These are phyloP conservation scores for Diadophis punctatus DNA, from an alignment of 2,113 vertebrate genomes.

Conservation along the genomic window DNA sequence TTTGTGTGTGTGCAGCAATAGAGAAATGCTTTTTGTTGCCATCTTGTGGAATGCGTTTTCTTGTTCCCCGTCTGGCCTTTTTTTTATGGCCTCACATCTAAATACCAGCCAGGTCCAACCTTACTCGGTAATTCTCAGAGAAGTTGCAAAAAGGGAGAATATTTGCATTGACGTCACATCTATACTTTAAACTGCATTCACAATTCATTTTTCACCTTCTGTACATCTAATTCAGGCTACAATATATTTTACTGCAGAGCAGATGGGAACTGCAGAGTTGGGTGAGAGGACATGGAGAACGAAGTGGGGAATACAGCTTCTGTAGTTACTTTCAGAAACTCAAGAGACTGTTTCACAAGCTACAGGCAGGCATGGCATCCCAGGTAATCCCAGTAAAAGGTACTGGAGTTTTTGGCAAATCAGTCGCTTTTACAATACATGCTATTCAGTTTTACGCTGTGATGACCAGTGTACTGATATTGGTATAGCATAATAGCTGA, in stretches of 20 bases:
- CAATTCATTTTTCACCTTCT: not conserved
- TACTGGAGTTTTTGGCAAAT: not conserved
- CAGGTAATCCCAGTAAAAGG: not conserved
- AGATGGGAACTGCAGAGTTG: not conserved
- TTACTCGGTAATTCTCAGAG: not conserved
- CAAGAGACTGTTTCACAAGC: not conserved
- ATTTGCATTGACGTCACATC: not conserved
- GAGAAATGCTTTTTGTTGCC: not conserved
- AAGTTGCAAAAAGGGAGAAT: not conserved
- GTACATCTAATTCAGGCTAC: not conserved
- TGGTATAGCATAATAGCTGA: not conserved
- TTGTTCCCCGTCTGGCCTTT: not conserved
- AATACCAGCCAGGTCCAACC: not conserved
- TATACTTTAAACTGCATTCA: not conserved
- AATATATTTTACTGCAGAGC: not conserved
- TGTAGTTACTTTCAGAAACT: not conserved
- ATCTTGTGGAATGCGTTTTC: not conserved
- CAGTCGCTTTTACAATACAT: not conserved
- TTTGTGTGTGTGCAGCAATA: not conserved
- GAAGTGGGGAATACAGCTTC: not conserved
- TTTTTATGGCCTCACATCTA: not conserved
- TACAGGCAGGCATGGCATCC: not conserved
- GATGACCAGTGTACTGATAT: not conserved
- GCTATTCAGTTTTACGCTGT: not conserved
- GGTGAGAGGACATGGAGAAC: not conserved